Evolutionary conservation across 1,140 invertebrate species (phyloP).

Genomic region (Physella acuta): DNA sequence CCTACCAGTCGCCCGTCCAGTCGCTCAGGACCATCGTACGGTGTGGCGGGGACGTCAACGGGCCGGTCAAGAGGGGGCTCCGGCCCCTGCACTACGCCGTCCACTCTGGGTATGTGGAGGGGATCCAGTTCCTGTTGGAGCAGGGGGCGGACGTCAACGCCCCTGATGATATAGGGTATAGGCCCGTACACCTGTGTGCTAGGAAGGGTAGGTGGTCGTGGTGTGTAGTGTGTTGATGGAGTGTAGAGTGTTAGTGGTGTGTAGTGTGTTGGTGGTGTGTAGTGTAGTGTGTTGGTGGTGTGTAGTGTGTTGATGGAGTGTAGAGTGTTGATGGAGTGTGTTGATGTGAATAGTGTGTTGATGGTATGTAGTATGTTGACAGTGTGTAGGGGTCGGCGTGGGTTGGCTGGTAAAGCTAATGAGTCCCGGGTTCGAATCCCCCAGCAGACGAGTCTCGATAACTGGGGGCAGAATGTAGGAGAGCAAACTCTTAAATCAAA

Average conservation of each 20-base stretch:
- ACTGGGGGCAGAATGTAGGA: too few species aligned
- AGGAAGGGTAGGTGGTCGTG: slow-evolving; percentile 71
- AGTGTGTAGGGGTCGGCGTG: too few species aligned
- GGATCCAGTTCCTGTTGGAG: slow-evolving; percentile 63
- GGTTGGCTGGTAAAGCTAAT: too few species aligned
- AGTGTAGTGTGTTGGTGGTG: neutral
- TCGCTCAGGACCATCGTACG: slow-evolving; percentile 66
- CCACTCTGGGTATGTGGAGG: slow-evolving; percentile 81
- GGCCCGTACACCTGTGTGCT: slow-evolving; percentile 81
- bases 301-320: neutral
- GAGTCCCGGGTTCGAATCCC: too few species aligned
- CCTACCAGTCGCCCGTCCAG: slow-evolving; percentile 80
- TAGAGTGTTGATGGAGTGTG: neutral
- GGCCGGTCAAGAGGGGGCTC: slow-evolving; percentile 67
- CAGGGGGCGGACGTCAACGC: slow-evolving; percentile 80
- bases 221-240: too few species aligned
- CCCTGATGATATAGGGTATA: slow-evolving; percentile 86
- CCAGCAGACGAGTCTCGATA: too few species aligned
- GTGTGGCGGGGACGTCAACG: slow-evolving; percentile 56
- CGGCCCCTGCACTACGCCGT: slow-evolving; percentile 89
- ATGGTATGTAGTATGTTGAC: too few species aligned
- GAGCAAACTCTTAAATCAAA: too few species aligned
- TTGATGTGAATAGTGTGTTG: too few species aligned
- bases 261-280: too few species aligned
- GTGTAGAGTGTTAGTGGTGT: slow-evolving; percentile 1